Evolutionary conservation across 2,888 invertebrate genomes (phyloP).

Genomic region (Anticlea derivata): DNA sequence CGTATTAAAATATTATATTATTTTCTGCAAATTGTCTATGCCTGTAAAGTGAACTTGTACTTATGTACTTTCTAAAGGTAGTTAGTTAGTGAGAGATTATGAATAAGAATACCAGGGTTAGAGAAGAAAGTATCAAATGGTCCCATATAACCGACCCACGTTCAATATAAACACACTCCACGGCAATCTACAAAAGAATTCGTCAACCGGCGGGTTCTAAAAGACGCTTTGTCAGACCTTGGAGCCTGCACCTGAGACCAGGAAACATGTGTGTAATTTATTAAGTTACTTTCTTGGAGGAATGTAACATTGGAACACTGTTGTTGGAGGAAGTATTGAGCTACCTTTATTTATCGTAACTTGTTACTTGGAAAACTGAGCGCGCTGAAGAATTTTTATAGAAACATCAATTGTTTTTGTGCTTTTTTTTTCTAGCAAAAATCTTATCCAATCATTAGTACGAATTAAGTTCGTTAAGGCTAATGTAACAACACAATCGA

Average conservation of each 20-base stretch:
- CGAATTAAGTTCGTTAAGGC: too few species aligned
- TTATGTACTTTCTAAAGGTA: too few species aligned
- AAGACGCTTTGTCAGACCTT: conserved; percentile 55
- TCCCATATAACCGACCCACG: background rate
- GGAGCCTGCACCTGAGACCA: conserved; percentile 63
- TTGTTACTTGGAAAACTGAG: conserved; percentile 10
- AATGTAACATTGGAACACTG: conserved; percentile 16
- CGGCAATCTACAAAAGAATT: conserved; percentile 17
- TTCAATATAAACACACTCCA: too few species aligned
- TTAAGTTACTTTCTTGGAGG: conserved; percentile 44
- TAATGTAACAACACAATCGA: too few species aligned
- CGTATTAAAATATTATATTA: too few species aligned
- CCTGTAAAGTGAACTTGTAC: too few species aligned
- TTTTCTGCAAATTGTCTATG: too few species aligned
- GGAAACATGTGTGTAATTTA: conserved; percentile 59
- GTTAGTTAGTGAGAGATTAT: too few species aligned
- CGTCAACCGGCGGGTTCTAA: conserved; percentile 22
- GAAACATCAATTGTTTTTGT: conserved; percentile 2
- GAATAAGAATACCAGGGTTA: too few species aligned
- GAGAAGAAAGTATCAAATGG: too few species aligned
- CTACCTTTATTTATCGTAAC: conserved; percentile 26
- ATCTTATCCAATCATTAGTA: too few species aligned
- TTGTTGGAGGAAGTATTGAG: conserved; percentile 20
- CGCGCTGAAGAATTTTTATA: conserved; percentile 2
- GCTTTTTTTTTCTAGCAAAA: background rate